Evolutionary conservation across 2,113 vertebrate species (phyloP), one percentile per base, ranked within the genome.

Genomic region (Epinephelus fuscoguttatus): DNA sequence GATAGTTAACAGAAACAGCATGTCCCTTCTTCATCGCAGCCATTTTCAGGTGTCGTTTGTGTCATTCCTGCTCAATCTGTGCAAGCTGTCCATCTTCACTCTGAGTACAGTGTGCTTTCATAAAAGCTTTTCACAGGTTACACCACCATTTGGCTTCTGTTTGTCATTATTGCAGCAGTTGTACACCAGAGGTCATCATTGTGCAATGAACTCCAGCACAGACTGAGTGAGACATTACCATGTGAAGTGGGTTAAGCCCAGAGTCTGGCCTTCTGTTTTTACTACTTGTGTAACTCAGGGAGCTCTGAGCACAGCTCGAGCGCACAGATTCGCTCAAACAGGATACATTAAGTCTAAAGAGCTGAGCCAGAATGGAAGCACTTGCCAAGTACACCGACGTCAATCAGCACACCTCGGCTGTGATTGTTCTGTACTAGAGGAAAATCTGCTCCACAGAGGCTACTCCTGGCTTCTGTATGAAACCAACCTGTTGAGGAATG

Each of bases 401-500:
- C 45, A 57, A 70, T 69, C 59, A 18, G 76, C 19, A n/a, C 49
- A 45, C 12, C 66, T 62, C 73, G 14, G 55, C 66, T 37, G 70
- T 10, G 23, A 55, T 3, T 64, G 25, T 3, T 7, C 59, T 21
- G 47, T 14, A 18, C 12, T 2, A 13, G 27, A 23, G 50, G 9
- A 80, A 59, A 0, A 50, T 68, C 67, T 73, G 33, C 30, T 50
- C 59, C 10, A 10, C 37, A 37, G 63, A 12, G 15, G 30, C 67
- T 30, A 30, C 45, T 21, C 25, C 53, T 15, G 3, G 19, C 52
- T 64, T 57, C 42, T 63, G 70, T 25, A 6, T 33, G 7, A 69
- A 55, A 91, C 95, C 78, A 70, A 98, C 98, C 98, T 99, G 97
- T 99, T 99, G 84, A 99, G 97, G 96, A 99, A 99, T 50, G 98